Evolutionary conservation across 2,113 vertebrate species (phyloP).

Genomic region (Nematolebias whitei): DNA sequence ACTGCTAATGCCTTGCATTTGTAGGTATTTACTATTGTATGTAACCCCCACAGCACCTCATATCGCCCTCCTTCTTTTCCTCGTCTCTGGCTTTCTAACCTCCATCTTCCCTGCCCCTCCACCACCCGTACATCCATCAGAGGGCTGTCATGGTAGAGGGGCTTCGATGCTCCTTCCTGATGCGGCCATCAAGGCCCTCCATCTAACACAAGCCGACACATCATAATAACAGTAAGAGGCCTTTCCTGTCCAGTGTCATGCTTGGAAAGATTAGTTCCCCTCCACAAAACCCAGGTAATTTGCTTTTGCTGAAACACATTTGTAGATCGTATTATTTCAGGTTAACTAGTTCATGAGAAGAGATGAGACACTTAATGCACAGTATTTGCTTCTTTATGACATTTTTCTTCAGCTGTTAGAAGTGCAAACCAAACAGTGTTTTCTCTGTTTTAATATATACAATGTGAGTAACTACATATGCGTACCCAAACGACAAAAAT

Average conservation of each 20-base stretch:
- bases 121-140: constrained; percentile 77
- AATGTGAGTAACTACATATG: not conserved
- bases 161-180: constrained; percentile 71
- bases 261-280: constrained; percentile 86
- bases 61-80: constrained; percentile 54
- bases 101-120: constrained; percentile 68
- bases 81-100: constrained; percentile 70
- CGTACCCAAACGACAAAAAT: too few relatives aligned
- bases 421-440: constrained; percentile 36
- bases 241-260: constrained; percentile 85
- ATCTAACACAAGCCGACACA: constrained; percentile 84
- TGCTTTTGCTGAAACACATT: constrained; percentile 83
- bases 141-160: constrained; percentile 76
- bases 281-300: constrained; percentile 83
- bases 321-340: constrained; percentile 78
- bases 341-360: constrained; percentile 77
- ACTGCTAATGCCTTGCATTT: constrained; percentile 67
- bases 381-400: constrained; percentile 59
- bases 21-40: constrained; percentile 66
- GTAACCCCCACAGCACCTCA: constrained; percentile 52
- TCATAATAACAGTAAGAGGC: constrained; percentile 87
- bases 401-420: constrained; percentile 53
- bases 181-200: constrained; percentile 80
- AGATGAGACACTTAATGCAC: constrained; percentile 71
- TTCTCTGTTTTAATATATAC: not conserved